Percentiles rank a stretch among this genome's conserved stretches.
These are phyloP conservation scores for Drosophila littoralis DNA, from an alignment of 1,140 invertebrate genomes.

Conservation along the genomic window DNA sequence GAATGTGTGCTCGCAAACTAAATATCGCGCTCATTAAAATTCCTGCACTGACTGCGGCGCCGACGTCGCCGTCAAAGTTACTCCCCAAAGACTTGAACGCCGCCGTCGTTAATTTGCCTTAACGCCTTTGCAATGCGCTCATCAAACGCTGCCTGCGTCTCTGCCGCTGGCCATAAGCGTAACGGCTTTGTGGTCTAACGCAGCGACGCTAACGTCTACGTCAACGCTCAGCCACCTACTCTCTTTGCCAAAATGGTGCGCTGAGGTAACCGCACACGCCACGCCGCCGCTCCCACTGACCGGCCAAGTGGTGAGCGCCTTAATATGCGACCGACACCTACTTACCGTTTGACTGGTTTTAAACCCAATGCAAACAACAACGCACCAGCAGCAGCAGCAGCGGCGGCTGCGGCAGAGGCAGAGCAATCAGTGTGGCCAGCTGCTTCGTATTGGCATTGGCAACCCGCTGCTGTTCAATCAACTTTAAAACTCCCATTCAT, in stretches of 20 bases:
- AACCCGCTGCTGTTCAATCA: slow-evolving; percentile 48
- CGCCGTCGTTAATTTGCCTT: slow-evolving; percentile 21
- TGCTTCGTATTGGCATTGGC: slow-evolving; percentile 20
- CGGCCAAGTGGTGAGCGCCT: slow-evolving; percentile 39
- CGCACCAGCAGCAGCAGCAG: slow-evolving; percentile 6
- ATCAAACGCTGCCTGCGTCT: slow-evolving; percentile 43
- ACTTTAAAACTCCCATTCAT: slow-evolving; percentile 68
- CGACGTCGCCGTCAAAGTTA: slow-evolving; percentile 26
- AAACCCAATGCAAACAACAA: slow-evolving; percentile 60
- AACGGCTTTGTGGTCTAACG: slow-evolving; percentile 14
- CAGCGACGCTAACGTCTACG: slow-evolving; percentile 5
- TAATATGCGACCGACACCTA: slow-evolving; percentile 81
- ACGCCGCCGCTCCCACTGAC: slow-evolving; percentile 51
- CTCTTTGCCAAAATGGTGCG: slow-evolving; percentile 81
- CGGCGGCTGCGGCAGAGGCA: slow-evolving; percentile 1
- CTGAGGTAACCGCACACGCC: slow-evolving; percentile 71
- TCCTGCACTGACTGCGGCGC: slow-evolving; percentile 56
- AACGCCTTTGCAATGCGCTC: slow-evolving; percentile 62
- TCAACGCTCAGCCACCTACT: slow-evolving; percentile 64
- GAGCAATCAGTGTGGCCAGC: slow-evolving; percentile 45
- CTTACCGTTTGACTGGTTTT: slow-evolving; percentile 77
- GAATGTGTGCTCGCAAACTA: slow-evolving; percentile 47
- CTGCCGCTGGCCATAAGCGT: slow-evolving; percentile 38
- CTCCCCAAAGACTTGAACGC: slow-evolving; percentile 39
- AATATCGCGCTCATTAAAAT: slow-evolving; percentile 76